Percentiles rank a stretch among this genome's conserved stretches.
phyloP scores from a whole-genome alignment of 2,113 vertebrate genomes.

The Mustela nigripes region DNA sequence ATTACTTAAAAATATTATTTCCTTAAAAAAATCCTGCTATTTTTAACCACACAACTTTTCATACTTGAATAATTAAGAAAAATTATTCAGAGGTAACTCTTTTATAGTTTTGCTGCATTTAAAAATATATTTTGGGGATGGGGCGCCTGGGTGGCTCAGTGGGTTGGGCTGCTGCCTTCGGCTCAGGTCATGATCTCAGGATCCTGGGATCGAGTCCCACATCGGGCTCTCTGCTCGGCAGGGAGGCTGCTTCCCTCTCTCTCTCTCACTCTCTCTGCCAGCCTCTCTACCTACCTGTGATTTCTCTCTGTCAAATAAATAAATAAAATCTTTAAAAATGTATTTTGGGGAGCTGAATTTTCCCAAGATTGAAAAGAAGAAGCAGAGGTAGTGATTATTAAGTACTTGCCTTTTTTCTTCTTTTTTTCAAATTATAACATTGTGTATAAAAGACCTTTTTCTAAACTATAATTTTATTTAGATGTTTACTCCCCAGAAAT shows the following conservation, averaged over 20 bases:
- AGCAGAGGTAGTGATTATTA: background rate
- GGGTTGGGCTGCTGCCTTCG: no score
- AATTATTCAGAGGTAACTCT: background rate
- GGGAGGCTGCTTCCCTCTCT: no score
- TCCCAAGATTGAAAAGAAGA: background rate
- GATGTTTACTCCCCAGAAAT: background rate
- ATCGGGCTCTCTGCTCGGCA: no score
- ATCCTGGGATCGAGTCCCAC: no score
- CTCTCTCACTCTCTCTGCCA: no score
- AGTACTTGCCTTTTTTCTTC: background rate
- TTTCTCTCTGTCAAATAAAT: no score
- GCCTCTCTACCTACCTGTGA: no score
- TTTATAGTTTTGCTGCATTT: conserved; percentile 20
- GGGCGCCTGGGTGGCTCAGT: no score
- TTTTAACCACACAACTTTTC: conserved; percentile 65
- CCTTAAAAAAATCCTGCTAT: conserved; percentile 38
- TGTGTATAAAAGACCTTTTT: background rate
- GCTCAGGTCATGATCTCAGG: no score
- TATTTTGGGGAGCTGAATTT: background rate
- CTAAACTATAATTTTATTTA: conserved; percentile 55
- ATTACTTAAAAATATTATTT: conserved; percentile 73
- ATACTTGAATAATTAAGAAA: conserved; percentile 60
- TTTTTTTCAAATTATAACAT: background rate
- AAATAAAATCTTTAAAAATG: conserved; percentile 18
- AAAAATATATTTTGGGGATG: background rate